Evolutionary conservation across 2,797 vertebrate species (phyloP).

Genomic region (Harpagifer antarcticus): DNA sequence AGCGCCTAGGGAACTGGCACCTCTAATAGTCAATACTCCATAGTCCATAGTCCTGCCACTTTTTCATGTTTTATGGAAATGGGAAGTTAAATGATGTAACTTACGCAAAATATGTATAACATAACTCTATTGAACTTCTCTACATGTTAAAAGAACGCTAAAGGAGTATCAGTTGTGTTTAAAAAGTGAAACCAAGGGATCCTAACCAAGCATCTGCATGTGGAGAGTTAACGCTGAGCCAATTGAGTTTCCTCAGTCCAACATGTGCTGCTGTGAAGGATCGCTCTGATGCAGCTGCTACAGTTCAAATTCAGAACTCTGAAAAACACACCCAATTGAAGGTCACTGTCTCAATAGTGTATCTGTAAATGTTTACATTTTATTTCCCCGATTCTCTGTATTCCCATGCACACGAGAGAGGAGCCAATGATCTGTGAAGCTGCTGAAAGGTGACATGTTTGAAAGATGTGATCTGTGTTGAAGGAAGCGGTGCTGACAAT

Average conservation of each 20-base stretch:
- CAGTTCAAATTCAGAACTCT: conserved; percentile 13
- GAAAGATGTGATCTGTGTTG: neutral
- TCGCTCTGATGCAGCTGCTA: conserved; percentile 9
- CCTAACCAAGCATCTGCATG: no score
- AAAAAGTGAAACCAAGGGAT: no score
- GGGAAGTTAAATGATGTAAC: no score
- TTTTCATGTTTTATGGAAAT: no score
- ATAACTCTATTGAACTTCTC: no score
- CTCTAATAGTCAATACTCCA: no score
- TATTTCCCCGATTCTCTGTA: neutral
- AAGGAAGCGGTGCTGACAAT: neutral
- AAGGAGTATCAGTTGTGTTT: no score
- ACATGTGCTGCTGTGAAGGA: conserved; percentile 20
- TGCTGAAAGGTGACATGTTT: conserved; percentile 11
- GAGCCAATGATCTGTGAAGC: conserved; percentile 7
- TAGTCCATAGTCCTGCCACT: no score
- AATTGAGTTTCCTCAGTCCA: conserved; percentile 16
- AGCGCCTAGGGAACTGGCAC: no score
- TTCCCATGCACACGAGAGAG: conserved; percentile 16
- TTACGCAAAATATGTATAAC: no score
- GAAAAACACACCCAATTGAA: conserved; percentile 11
- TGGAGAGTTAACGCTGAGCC: neutral
- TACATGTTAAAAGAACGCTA: no score
- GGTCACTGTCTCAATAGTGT: conserved; percentile 15
- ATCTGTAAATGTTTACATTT: conserved; percentile 14